phyloP scores from a whole-genome alignment of 2,888 invertebrate species.

The Ommatoiulus sabulosus region DNA sequence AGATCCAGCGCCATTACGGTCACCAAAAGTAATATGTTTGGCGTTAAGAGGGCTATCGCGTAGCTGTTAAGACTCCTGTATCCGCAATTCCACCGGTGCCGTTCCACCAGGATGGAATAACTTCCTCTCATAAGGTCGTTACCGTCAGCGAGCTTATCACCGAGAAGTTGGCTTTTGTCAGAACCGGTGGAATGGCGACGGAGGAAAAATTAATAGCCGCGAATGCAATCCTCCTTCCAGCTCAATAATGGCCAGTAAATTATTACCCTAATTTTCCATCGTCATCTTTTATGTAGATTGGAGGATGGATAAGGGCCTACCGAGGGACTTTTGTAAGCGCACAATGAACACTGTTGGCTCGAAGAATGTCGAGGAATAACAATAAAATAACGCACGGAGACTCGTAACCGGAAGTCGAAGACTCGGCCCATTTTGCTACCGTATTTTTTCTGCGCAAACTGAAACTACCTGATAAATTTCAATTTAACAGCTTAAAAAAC shows the following conservation, averaged over 20 bases:
- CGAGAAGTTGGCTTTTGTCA: slow-evolving; percentile 29
- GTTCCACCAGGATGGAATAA: slow-evolving; percentile 35
- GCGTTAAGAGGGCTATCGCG: slow-evolving; percentile 36
- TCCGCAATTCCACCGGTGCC: background rate
- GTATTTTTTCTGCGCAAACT: background rate
- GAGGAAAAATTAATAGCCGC: slow-evolving; percentile 45
- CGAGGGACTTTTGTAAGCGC: background rate
- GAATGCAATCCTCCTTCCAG: slow-evolving; percentile 45
- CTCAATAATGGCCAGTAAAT: slow-evolving; percentile 38
- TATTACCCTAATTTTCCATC: slow-evolving; percentile 31
- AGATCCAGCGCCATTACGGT: slow-evolving; percentile 32
- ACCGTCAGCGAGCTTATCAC: slow-evolving; percentile 40
- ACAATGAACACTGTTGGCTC: background rate
- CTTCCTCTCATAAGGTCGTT: slow-evolving; percentile 40
- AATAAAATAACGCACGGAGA: background rate
- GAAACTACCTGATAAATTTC: too few relatives aligned
- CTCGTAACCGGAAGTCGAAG: background rate
- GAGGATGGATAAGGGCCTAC: background rate
- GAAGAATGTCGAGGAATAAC: background rate
- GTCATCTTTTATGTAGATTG: slow-evolving; percentile 47
- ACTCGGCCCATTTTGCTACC: background rate
- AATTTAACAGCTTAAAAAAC: background rate
- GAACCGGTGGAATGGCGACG: background rate
- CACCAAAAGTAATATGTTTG: slow-evolving; percentile 36
- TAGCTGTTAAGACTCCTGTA: slow-evolving; percentile 13